phyloP scores from a whole-genome alignment of 2,113 vertebrate species.

The Chionodraco myersi region DNA sequence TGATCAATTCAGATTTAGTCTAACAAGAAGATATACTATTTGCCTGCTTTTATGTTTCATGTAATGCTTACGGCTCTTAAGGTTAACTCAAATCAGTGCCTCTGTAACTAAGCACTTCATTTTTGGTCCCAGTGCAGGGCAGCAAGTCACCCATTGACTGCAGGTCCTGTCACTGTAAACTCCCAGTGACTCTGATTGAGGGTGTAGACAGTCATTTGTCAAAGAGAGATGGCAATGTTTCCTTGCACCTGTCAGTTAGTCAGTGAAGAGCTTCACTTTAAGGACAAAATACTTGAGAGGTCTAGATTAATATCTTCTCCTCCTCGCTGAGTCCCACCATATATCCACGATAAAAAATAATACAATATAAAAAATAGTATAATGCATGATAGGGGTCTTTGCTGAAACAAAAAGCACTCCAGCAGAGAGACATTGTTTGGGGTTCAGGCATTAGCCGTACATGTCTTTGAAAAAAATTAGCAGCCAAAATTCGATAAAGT shows the following conservation, averaged over 20 bases:
- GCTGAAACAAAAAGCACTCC: background rate
- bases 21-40: background rate
- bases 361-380: too few relatives aligned
- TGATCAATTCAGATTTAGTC: constrained; percentile 11
- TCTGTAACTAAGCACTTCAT: background rate
- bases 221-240: background rate
- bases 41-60: background rate
- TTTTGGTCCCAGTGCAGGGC: background rate
- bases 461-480: background rate
- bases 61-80: background rate
- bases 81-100: background rate
- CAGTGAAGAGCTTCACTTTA: constrained; percentile 3
- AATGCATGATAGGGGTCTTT: background rate
- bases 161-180: background rate
- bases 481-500: background rate
- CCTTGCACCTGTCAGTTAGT: constrained; percentile 18
- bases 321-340: too few relatives aligned
- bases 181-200: background rate
- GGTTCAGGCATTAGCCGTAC: background rate
- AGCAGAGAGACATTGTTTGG: too few relatives aligned
- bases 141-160: background rate
- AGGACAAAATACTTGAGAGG: background rate
- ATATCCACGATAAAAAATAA: too few relatives aligned
- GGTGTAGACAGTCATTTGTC: constrained; percentile 13
- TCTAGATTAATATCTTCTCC: background rate